phyloP scores from a whole-genome alignment of 2,888 invertebrate species.

The Doris montereyensis region DNA sequence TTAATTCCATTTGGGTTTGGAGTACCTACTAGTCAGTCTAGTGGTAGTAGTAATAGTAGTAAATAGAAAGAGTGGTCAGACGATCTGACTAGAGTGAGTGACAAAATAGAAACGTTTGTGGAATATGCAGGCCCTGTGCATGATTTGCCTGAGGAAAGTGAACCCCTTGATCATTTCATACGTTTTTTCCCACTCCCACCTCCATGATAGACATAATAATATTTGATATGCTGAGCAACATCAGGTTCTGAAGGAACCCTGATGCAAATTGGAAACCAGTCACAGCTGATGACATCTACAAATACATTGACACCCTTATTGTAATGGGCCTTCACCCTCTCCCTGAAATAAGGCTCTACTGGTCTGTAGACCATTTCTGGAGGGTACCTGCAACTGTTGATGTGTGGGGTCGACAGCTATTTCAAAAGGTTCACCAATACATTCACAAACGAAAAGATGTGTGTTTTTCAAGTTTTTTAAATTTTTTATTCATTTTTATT shows the following conservation, averaged over 20 bases:
- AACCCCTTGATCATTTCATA: neutral
- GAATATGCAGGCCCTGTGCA: neutral
- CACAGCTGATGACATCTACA: neutral
- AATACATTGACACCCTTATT: neutral
- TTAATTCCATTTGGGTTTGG: too few relatives aligned
- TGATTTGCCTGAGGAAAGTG: neutral
- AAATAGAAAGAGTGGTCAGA: neutral
- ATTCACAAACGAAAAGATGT: too few relatives aligned
- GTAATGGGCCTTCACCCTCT: neutral
- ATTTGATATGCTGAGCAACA: neutral
- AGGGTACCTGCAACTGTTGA: too few relatives aligned
- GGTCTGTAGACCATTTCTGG: too few relatives aligned
- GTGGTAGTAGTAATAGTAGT: neutral
- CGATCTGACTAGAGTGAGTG: neutral
- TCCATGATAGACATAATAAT: neutral
- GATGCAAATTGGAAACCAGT: neutral
- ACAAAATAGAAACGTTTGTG: neutral
- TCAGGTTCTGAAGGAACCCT: neutral
- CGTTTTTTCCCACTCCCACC: neutral
- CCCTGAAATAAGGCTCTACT: neutral
- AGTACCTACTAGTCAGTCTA: neutral
- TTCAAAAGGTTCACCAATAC: too few relatives aligned
- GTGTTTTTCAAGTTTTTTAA: too few relatives aligned
- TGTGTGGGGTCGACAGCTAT: too few relatives aligned
- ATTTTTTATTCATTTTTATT: too few relatives aligned